Conservation (phyloP, 37 sponge, comb jelly and placozoan genomes). For the Lycopodina hypogea region DNA sequence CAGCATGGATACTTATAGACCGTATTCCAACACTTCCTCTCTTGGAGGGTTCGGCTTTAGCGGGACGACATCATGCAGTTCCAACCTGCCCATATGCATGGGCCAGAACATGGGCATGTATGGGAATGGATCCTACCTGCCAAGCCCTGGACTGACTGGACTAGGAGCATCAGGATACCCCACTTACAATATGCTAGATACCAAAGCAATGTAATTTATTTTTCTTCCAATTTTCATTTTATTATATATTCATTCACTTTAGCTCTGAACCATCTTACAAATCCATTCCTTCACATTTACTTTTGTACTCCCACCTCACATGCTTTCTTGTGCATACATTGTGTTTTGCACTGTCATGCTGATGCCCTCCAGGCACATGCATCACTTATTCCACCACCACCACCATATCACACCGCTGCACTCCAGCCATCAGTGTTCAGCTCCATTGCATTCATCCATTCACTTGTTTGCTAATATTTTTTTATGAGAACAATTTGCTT, state of each 20-base stretch:
- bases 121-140: constrained; percentile 45
- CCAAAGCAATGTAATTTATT: constrained; percentile 38
- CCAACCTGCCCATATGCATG: constrained; percentile 9
- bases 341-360: no score
- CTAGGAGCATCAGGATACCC: constrained; percentile 22
- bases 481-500: no score
- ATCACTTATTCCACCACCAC: not conserved
- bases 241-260: not conserved
- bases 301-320: not conserved
- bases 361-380: not conserved
- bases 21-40: constrained; percentile 7
- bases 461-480: no score
- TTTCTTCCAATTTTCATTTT: not conserved
- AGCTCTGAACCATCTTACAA: not conserved
- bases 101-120: constrained; percentile 45
- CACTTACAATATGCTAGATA: constrained; percentile 28
- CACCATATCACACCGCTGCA: not conserved
- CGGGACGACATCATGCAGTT: not conserved
- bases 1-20: constrained; percentile 12
- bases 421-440: no score
- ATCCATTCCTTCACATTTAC: not conserved
- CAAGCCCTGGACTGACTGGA: constrained; percentile 21
- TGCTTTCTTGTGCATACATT: not conserved
- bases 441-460: no score
- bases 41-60: constrained; percentile 7